Evolutionary conservation across 2,797 vertebrate species (phyloP).

Genomic region (Lerista edwardsae): DNA sequence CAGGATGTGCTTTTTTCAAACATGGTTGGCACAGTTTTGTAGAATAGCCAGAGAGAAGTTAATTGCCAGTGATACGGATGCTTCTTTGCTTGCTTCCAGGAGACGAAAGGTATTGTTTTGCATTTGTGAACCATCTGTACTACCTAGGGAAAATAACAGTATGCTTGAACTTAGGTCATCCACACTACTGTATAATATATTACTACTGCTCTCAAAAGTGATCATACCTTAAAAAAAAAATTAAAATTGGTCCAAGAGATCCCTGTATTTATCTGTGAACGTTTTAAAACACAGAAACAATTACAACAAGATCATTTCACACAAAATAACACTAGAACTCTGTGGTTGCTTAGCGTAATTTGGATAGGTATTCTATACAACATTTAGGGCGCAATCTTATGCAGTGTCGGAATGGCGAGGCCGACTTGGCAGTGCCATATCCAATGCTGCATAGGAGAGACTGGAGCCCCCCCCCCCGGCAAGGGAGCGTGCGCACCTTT

Average conservation of each 20-base stretch:
- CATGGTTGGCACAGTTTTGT: conserved; percentile 18
- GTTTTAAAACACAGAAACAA: background rate
- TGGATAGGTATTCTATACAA: background rate
- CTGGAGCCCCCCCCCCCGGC: no score
- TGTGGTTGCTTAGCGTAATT: background rate
- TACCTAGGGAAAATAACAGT: conserved; percentile 62
- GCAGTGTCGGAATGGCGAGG: no score
- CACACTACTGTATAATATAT: conserved; percentile 37
- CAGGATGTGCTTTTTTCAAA: conserved; percentile 33
- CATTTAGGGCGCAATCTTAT: no score
- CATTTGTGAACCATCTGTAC: conserved; percentile 56
- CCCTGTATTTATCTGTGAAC: background rate
- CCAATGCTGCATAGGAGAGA: no score
- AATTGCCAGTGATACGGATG: conserved; percentile 48
- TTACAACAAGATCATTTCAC: background rate
- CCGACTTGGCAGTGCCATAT: no score
- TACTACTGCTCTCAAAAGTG: background rate
- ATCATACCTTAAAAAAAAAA: background rate
- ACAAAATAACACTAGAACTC: background rate
- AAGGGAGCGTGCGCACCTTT: no score
- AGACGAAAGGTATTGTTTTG: conserved; percentile 58
- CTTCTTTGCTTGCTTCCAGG: conserved; percentile 62
- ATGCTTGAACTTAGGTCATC: conserved; percentile 47
- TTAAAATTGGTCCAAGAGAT: background rate
- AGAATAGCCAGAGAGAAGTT: conserved; percentile 52